Percentiles rank a stretch among this genome's conserved stretches.
These are phyloP conservation scores for Delphinapterus leucas DNA, from an alignment of 2,113 vertebrate genomes.

Conservation along the genomic window DNA sequence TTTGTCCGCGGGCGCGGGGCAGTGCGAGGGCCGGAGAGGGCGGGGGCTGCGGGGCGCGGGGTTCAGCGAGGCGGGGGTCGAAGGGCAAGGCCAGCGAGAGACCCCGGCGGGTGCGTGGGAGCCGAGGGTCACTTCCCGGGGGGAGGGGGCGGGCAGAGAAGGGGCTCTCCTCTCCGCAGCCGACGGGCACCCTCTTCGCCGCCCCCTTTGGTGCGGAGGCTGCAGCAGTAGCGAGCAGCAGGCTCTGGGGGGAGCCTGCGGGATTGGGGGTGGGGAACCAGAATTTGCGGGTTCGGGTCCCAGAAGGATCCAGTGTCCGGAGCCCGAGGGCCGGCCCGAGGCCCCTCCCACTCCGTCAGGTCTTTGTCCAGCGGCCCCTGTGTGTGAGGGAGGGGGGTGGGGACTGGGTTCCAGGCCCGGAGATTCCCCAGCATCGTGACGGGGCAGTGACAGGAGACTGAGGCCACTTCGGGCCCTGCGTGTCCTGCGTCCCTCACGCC, in stretches of 20 bases:
- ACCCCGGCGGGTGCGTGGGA: constrained; percentile 44
- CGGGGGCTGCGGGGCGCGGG: background rate
- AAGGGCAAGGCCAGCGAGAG: constrained; percentile 55
- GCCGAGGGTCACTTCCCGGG: constrained; percentile 60
- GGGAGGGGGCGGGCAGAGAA: background rate
- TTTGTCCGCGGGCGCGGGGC: constrained; percentile 46
- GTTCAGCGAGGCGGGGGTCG: constrained; percentile 46
- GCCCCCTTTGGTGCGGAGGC: background rate
- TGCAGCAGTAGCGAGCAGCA: background rate
- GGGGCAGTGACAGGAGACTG: constrained; percentile 70
- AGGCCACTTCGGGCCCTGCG: constrained; percentile 1
- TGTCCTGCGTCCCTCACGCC: background rate
- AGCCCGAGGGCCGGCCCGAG: constrained; percentile 61
- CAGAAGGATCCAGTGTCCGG: constrained; percentile 49
- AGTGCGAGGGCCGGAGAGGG: background rate
- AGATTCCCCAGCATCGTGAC: constrained; percentile 62
- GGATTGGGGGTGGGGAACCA: background rate
- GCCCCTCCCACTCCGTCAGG: constrained; percentile 78
- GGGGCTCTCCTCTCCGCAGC: background rate
- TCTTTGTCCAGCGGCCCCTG: constrained; percentile 76
- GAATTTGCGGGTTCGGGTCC: constrained; percentile 59
- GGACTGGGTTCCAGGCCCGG: constrained; percentile 55
- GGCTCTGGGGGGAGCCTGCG: constrained; percentile 23
- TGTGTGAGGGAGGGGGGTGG: constrained; percentile 58
- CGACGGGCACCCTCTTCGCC: background rate